Evolutionary conservation across 2,797 vertebrate species (phyloP).

Genomic region (Pseudochaenichthys georgianus): DNA sequence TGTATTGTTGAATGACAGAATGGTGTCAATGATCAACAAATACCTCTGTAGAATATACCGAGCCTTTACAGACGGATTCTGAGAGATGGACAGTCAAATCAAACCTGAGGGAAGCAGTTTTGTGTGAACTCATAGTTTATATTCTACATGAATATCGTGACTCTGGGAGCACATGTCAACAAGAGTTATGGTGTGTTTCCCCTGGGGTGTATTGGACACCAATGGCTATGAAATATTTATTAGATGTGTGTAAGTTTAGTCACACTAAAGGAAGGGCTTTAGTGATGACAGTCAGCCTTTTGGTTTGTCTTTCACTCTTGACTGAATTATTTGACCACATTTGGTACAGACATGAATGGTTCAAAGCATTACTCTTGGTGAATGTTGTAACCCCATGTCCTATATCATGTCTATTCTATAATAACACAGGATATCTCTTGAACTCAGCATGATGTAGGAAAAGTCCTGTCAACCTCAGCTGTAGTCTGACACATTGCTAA

Average conservation of each 20-base stretch:
- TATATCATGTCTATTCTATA: too few relatives aligned
- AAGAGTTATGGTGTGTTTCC: neutral
- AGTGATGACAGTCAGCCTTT: neutral
- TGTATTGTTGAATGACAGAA: conserved; percentile 72
- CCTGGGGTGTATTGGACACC: neutral
- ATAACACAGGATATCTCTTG: too few relatives aligned
- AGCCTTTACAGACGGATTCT: conserved; percentile 41
- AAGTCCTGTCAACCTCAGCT: neutral
- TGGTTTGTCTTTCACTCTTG: neutral
- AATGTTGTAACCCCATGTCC: too few relatives aligned
- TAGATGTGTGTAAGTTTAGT: neutral
- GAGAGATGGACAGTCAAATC: conserved; percentile 54
- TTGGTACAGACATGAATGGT: neutral
- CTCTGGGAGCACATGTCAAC: neutral
- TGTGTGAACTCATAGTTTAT: conserved; percentile 10
- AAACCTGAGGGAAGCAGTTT: conserved; percentile 32
- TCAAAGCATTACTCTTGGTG: neutral
- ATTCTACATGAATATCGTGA: conserved; percentile 23
- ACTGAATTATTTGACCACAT: neutral
- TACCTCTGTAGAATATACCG: conserved; percentile 40
- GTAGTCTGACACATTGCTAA: neutral
- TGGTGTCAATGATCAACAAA: conserved; percentile 75
- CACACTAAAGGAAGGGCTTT: neutral
- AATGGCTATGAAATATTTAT: neutral
- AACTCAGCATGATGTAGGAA: too few relatives aligned